A percentile compares a stretch with the other conserved stretches of the same genome.
phyloP scores from a whole-genome alignment of 2,888 invertebrate species.

The Apodemia duryi region DNA sequence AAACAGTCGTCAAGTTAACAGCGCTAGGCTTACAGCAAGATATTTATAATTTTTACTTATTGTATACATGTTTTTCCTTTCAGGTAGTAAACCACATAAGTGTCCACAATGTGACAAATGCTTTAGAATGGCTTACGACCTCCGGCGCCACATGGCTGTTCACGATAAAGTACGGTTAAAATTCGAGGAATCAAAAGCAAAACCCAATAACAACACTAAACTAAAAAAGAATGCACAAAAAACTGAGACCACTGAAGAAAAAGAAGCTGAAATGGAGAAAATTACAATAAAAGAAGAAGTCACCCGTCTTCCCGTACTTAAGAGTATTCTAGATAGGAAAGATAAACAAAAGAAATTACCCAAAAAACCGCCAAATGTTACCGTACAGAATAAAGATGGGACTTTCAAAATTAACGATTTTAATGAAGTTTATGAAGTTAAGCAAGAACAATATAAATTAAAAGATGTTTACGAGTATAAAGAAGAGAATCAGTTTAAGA shows the following conservation, averaged over 20 bases:
- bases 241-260: conserved; percentile 30
- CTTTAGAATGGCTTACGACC: conserved; percentile 90
- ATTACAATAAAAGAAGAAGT: conserved; percentile 22
- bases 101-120: conserved; percentile 88
- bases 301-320: conserved; percentile 29
- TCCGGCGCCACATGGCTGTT: conserved; percentile 88
- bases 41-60: background rate
- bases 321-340: conserved; percentile 33
- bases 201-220: conserved; percentile 27
- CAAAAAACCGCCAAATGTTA: conserved; percentile 49
- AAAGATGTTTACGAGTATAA: conserved; percentile 43
- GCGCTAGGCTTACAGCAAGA: background rate
- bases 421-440: conserved; percentile 44
- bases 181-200: conserved; percentile 39
- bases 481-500: conserved; percentile 19
- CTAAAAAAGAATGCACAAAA: conserved; percentile 31
- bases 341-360: conserved; percentile 34
- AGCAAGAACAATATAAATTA: conserved; percentile 44
- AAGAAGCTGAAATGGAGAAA: conserved; percentile 27
- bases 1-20: background rate
- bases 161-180: conserved; percentile 73
- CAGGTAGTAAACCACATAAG: conserved; percentile 87
- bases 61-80: conserved; percentile 23
- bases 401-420: conserved; percentile 43
- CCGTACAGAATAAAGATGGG: conserved; percentile 42